Conservation (phyloP, 1,140 invertebrate species). For the Drosophila triauraria region DNA sequence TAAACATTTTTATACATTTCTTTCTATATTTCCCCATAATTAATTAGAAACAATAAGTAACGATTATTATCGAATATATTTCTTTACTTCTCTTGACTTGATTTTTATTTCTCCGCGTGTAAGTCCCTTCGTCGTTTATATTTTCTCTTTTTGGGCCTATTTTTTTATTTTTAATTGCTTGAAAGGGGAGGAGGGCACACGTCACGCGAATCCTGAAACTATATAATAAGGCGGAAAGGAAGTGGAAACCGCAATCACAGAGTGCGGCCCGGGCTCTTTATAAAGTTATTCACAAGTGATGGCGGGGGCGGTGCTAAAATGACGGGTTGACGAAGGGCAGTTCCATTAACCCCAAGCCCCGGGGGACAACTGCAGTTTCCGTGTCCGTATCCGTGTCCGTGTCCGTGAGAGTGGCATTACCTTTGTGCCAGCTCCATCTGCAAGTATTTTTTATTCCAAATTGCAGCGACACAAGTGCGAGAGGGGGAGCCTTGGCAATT, state of each 20-base stretch:
- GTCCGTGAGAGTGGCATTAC: neutral
- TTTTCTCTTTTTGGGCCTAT: constrained; percentile 86
- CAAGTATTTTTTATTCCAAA: constrained; percentile 30
- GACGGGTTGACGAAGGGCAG: neutral
- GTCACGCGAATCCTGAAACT: constrained; percentile 85
- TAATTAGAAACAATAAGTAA: too few species aligned
- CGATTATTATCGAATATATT: too few species aligned
- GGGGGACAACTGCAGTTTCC: constrained; percentile 38
- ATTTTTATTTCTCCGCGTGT: constrained; percentile 1
- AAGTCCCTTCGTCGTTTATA: constrained; percentile 82
- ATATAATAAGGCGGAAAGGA: constrained; percentile 32
- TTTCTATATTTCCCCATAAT: neutral
- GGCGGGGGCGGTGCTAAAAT: neutral
- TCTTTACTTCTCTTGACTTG: too few species aligned
- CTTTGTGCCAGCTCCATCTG: constrained; percentile 5
- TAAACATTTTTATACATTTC: neutral
- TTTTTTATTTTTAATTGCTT: constrained; percentile 83
- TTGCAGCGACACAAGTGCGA: constrained; percentile 19
- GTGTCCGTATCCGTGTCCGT: neutral
- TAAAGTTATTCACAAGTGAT: constrained; percentile 31
- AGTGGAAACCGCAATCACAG: constrained; percentile 39
- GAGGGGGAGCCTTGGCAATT: constrained; percentile 10
- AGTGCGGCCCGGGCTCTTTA: constrained; percentile 20
- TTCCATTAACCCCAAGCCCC: constrained; percentile 48
- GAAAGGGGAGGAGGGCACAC: constrained; percentile 87